A percentile compares a stretch with the other conserved stretches of the same genome.
Conservation (phyloP, 2,888 invertebrate species). For the Nymphalis polychloros region DNA sequence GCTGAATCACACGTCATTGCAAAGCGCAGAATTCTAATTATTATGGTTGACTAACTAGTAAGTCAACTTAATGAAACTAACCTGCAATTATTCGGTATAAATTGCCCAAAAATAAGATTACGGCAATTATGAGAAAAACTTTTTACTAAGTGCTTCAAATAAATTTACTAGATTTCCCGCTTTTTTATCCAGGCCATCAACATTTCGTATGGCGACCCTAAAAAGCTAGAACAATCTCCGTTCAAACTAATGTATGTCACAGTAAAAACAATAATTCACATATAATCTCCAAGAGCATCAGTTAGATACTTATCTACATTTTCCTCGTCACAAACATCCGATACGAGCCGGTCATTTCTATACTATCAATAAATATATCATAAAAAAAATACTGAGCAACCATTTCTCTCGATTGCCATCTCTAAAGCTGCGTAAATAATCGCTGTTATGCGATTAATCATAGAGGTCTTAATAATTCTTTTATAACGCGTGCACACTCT, state of each 20-base stretch:
- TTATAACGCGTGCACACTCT: background rate
- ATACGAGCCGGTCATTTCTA: background rate
- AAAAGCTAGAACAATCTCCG: background rate
- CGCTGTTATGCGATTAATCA: constrained; percentile 33
- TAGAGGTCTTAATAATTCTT: constrained; percentile 10
- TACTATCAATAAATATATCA: constrained; percentile 6
- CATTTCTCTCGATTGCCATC: constrained; percentile 17
- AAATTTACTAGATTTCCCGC: no score
- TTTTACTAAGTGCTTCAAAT: no score
- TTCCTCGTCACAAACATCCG: background rate
- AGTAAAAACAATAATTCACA: background rate
- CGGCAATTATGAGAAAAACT: no score
- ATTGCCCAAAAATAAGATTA: no score
- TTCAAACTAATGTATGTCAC: background rate
- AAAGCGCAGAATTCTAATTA: no score
- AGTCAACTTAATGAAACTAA: no score
- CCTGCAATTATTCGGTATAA: no score
- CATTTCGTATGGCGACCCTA: background rate
- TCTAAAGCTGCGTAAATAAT: constrained; percentile 14
- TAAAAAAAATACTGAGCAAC: constrained; percentile 5
- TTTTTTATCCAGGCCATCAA: no score
- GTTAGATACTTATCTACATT: background rate
- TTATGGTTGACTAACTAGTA: no score
- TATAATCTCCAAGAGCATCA: background rate
- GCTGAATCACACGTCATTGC: no score